phyloP scores from a whole-genome alignment of 2,797 vertebrate genomes.

The Clamator glandarius region DNA sequence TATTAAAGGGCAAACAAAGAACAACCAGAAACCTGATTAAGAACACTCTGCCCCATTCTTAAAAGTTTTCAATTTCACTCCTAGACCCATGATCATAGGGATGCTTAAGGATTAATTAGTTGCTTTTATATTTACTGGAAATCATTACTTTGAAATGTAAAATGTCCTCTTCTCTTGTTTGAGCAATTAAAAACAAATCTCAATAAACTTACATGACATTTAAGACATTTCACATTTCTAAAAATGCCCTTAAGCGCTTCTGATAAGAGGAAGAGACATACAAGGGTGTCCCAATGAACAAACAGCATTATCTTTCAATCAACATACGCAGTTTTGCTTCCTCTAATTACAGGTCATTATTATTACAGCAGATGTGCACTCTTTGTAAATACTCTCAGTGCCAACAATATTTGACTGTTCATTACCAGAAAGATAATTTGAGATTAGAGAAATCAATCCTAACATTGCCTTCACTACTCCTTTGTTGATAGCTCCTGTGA shows the following conservation, averaged over 20 bases:
- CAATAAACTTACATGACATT: not conserved
- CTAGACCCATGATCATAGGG: not conserved
- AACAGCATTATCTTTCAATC: conserved; percentile 25
- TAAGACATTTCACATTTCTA: not conserved
- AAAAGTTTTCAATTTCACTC: not conserved
- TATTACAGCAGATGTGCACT: conserved; percentile 9
- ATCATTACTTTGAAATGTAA: not conserved
- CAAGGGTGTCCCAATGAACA: not conserved
- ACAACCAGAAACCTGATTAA: not conserved
- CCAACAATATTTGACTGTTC: not conserved
- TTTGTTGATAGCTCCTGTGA: not conserved
- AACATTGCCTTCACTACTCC: not conserved
- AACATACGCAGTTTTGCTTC: conserved; percentile 32
- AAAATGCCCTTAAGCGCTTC: not conserved
- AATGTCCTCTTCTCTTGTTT: not conserved
- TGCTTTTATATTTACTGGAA: not conserved
- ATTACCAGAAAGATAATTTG: conserved; percentile 2
- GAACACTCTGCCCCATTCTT: not conserved
- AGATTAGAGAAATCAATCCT: not conserved
- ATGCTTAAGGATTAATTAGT: not conserved
- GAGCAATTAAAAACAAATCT: not conserved
- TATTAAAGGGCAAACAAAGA: not conserved
- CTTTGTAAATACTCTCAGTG: not conserved
- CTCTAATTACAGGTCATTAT: conserved; percentile 22
- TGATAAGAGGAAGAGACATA: not conserved